Conservation (phyloP, 2,113 vertebrate genomes). For the Sinocyclocheilus grahami region DNA sequence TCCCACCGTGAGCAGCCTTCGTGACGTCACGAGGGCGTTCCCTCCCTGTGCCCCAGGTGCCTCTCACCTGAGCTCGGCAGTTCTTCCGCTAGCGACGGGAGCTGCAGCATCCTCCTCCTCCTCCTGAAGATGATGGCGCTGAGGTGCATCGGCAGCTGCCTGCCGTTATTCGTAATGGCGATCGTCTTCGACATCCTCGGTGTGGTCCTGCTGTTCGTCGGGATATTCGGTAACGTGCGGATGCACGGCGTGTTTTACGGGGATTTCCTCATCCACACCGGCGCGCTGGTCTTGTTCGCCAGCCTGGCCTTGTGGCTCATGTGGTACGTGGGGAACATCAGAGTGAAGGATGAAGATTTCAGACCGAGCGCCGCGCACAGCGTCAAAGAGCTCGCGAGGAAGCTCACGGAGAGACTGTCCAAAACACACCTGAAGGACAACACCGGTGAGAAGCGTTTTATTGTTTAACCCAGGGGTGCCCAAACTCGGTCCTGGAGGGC, state of each 20-base stretch:
- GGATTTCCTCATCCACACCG: constrained; percentile 77
- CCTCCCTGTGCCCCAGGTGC: background rate
- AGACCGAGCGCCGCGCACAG: constrained; percentile 35
- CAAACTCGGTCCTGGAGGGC: too few relatives aligned
- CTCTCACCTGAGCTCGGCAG: constrained; percentile 23
- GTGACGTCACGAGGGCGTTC: constrained; percentile 20
- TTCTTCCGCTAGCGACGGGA: constrained; percentile 48
- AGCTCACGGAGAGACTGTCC: constrained; percentile 65
- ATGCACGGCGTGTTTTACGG: constrained; percentile 67
- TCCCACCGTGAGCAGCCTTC: background rate
- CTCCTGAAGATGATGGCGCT: constrained; percentile 39
- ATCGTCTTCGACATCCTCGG: constrained; percentile 63
- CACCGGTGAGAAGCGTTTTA: background rate
- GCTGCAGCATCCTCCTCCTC: background rate
- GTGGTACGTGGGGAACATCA: constrained; percentile 77
- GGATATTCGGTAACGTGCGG: constrained; percentile 71
- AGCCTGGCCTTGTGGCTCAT: constrained; percentile 74
- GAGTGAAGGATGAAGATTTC: constrained; percentile 37
- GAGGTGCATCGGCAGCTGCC: constrained; percentile 60
- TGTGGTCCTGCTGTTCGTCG: constrained; percentile 69
- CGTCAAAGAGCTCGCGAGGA: constrained; percentile 64
- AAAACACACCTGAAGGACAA: constrained; percentile 41
- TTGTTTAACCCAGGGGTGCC: background rate
- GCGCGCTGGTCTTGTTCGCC: constrained; percentile 69
- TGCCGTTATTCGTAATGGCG: constrained; percentile 61